Base-by-base conservation (phyloP, 1,140 invertebrate genomes). In the Dendroctonus valens region DNA sequence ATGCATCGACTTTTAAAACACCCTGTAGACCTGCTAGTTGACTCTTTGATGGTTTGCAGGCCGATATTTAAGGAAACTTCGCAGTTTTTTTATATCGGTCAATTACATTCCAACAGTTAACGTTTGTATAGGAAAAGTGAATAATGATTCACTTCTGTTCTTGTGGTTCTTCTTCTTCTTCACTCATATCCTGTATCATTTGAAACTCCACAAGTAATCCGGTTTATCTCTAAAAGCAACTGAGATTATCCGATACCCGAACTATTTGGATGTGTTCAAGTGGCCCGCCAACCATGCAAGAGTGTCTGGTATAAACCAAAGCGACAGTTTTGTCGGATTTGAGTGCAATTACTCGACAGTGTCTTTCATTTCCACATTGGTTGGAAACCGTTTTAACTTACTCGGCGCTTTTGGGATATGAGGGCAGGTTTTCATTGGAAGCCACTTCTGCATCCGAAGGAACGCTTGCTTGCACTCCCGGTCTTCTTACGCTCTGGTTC, bases 351-450 rank as follows among this genome's bases (percentile, higher is more conserved):
- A 40, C 40, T 44, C 38, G 14, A 7, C 2, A 44, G 7, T 58
- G n/a, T 9, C 6, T 1, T 58, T 6, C 38, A 3, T 40, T 58
- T 58, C 7, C 9, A 14, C n/a, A 12, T 42, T 15, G 12, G 48
- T 3, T 59, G 1, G 11, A n/a, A 14, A 26, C 12, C 53, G 0
- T 12, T 51, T 51, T 11, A 26, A 65, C 55, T 52, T 66, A 66
- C 64, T 66, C 48, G 8, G 55, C n/a, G 48, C 50, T 66, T 59
- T 66, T 66, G 15, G 8, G 5, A 14, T 53, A 59, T n/a, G 53
- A 40, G 15, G 64, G 55, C 7, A 66, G 37, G 14, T 38, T 44
- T 0, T 59, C 58, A 5, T 59, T 38, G 14, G 8, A 4, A 12
- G 46, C 12, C 3, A 52, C 48, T 15, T 66, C 57, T 7, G n/a